Conservation (phyloP, 2,797 vertebrate genomes). For the Enoplosus armatus region DNA sequence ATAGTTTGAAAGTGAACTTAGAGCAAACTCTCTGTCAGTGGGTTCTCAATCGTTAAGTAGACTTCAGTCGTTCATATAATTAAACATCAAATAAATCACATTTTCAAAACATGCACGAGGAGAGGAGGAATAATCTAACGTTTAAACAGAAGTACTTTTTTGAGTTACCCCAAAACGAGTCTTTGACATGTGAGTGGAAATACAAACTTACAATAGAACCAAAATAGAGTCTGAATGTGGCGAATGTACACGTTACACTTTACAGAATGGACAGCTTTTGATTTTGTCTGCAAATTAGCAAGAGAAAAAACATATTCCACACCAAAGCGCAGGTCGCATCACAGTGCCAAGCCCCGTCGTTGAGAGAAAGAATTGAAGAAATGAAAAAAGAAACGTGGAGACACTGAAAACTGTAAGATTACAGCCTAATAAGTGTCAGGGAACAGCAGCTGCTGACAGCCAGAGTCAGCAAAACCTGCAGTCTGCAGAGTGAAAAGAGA, state of each 20-base stretch:
- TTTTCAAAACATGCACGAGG: neutral
- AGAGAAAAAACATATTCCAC: slow-evolving; percentile 25
- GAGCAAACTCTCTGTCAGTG: neutral
- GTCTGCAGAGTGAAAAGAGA: slow-evolving; percentile 43
- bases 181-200: slow-evolving; percentile 33
- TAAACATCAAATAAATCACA: neutral
- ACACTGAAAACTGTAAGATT: slow-evolving; percentile 35
- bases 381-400: neutral
- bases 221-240: neutral
- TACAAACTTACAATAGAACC: neutral
- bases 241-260: neutral
- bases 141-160: neutral
- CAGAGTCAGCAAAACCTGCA: slow-evolving; percentile 37
- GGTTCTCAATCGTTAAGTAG: neutral
- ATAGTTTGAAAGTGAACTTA: slow-evolving; percentile 36
- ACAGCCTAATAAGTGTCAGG: slow-evolving; percentile 54
- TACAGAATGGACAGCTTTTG: neutral
- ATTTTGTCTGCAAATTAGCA: slow-evolving; percentile 48
- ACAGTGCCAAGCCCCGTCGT: neutral
- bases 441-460: slow-evolving; percentile 36
- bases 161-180: neutral
- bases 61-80: neutral
- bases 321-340: slow-evolving; percentile 29
- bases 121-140: neutral
- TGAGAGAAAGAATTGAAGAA: neutral